These are phyloP conservation scores for Hiodon alosoides DNA, from an alignment of 2,113 vertebrate genomes.

Conservation along the genomic window DNA sequence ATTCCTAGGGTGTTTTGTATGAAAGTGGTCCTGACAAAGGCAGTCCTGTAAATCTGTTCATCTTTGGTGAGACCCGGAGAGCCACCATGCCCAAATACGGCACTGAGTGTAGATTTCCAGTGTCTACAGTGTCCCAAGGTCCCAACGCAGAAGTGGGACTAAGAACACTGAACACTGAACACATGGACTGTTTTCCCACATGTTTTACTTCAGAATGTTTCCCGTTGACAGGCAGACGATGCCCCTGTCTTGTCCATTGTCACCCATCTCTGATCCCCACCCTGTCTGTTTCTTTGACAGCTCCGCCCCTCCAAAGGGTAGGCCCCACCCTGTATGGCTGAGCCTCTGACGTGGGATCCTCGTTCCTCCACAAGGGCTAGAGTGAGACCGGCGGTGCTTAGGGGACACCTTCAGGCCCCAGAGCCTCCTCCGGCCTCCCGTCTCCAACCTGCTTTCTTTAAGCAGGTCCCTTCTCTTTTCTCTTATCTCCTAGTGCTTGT, in stretches of 20 bases:
- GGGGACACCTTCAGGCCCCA: background rate
- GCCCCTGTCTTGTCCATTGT: background rate
- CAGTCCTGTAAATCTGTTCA: background rate
- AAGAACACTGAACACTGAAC: background rate
- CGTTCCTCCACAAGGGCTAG: background rate
- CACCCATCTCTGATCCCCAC: no score
- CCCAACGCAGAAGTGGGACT: background rate
- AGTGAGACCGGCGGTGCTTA: slow-evolving; percentile 11
- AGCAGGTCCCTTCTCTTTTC: background rate
- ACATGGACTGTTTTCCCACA: background rate
- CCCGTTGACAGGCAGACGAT: background rate
- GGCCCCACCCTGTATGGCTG: background rate
- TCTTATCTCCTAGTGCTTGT: slow-evolving; percentile 5
- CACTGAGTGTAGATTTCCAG: background rate
- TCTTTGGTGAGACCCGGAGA: background rate
- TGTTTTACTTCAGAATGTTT: background rate
- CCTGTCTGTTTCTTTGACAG: background rate
- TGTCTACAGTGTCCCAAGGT: background rate
- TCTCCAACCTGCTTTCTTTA: slow-evolving; percentile 12
- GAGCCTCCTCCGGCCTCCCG: background rate
- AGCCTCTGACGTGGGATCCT: background rate
- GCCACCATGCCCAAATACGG: background rate
- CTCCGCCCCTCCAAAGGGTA: no score
- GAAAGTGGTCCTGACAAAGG: background rate
- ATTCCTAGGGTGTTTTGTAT: background rate